phyloP scores from a whole-genome alignment of 2,797 vertebrate genomes.

The Macropus fuliginosus region DNA sequence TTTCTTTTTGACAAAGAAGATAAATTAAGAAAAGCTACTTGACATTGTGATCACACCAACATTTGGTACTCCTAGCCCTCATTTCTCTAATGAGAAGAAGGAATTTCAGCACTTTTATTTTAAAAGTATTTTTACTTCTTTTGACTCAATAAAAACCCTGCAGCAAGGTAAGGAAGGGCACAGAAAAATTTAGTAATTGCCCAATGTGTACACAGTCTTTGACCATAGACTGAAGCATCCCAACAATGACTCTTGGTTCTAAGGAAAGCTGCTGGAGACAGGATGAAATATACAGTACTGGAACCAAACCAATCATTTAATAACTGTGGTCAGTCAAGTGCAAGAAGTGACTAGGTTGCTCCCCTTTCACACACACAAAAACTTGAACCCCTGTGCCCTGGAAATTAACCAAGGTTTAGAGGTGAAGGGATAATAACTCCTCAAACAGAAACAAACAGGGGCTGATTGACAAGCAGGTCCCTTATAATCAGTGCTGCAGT shows the following conservation, averaged over 20 bases:
- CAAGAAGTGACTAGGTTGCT: conserved; percentile 41
- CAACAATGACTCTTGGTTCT: background rate
- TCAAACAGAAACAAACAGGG: conserved; percentile 72
- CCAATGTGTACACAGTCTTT: background rate
- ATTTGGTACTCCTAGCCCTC: background rate
- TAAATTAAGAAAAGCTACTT: background rate
- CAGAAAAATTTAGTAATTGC: background rate
- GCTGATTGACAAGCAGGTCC: conserved; percentile 81
- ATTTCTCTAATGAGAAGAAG: background rate
- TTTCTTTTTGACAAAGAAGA: background rate
- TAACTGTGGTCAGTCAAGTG: conserved; percentile 53
- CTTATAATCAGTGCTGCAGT: conserved; percentile 82
- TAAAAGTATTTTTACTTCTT: conserved; percentile 78
- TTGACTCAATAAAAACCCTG: conserved; percentile 76
- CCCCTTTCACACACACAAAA: conserved; percentile 16
- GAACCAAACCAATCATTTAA: conserved; percentile 51
- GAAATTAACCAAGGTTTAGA: conserved; percentile 75
- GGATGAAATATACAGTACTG: background rate
- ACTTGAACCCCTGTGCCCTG: conserved; percentile 55
- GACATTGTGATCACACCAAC: background rate
- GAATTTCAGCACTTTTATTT: conserved; percentile 65
- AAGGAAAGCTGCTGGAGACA: background rate
- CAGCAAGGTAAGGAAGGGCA: conserved; percentile 73
- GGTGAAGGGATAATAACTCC: conserved; percentile 73
- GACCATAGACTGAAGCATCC: background rate